Conservation (phyloP, 2,113 vertebrate species). For the Nycticryphes semicollaris region DNA sequence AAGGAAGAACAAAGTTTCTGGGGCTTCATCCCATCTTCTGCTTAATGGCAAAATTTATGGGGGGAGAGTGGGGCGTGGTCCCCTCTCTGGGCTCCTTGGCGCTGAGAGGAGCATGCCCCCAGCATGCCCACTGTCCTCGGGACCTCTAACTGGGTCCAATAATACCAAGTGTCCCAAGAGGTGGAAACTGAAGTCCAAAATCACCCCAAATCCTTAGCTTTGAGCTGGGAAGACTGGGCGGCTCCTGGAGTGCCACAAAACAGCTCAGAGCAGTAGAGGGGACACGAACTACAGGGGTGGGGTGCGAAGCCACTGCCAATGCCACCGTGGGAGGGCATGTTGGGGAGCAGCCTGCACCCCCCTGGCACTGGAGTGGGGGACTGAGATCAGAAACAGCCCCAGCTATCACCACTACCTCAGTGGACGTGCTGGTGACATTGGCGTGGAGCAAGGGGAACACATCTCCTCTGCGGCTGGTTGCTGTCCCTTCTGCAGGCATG, state of each 20-base stretch:
- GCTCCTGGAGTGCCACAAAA: neutral
- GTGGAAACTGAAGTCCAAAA: neutral
- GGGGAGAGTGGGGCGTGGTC: fast-evolving
- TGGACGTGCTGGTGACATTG: neutral
- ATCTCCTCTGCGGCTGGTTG: neutral
- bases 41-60: fast-evolving
- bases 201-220: neutral
- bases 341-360: neutral
- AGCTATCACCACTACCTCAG: neutral
- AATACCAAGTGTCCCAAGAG: fast-evolving
- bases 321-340: neutral
- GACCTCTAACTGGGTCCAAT: neutral
- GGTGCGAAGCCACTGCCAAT: fast-evolving
- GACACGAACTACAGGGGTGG: fast-evolving
- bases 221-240: neutral
- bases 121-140: neutral
- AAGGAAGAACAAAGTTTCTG: neutral
- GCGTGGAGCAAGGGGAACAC: neutral
- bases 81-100: too few species aligned
- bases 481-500: neutral
- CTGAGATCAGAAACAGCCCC: neutral
- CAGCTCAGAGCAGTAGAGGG: neutral
- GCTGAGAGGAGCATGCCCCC: fast-evolving
- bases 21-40: neutral
- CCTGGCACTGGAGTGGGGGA: fast-evolving